A percentile compares a stretch with the other conserved stretches of the same genome.
These are phyloP conservation scores for Nemoura dubitans DNA, from an alignment of 2,888 invertebrate genomes.

Conservation along the genomic window DNA sequence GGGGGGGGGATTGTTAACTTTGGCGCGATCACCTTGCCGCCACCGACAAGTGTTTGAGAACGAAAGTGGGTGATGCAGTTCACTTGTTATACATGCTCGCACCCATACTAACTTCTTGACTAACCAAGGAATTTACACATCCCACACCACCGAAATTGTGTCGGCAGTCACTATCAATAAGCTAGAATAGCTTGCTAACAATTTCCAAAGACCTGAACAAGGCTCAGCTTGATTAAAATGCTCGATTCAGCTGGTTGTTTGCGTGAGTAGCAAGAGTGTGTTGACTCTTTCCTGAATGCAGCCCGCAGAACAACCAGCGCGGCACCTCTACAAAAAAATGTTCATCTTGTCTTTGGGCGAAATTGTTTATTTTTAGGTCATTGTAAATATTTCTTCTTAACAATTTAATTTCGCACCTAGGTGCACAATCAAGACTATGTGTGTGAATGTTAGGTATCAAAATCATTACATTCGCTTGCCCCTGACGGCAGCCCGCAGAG, in stretches of 20 bases:
- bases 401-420: too few species aligned
- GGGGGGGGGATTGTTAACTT: not conserved
- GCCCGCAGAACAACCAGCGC: not conserved
- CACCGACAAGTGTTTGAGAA: constrained; percentile 22
- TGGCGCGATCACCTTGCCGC: not conserved
- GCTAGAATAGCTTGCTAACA: not conserved
- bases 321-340: not conserved
- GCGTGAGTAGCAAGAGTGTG: too few species aligned
- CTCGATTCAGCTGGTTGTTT: not conserved
- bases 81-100: not conserved
- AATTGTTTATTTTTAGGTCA: too few species aligned
- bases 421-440: too few species aligned
- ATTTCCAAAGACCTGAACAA: not conserved
- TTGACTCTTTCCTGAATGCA: not conserved
- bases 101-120: not conserved
- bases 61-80: constrained; percentile 14
- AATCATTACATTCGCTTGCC: too few species aligned
- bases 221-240: not conserved
- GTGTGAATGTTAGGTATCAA: too few species aligned
- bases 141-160: not conserved
- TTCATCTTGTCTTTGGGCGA: too few species aligned
- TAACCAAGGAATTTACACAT: not conserved
- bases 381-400: too few species aligned
- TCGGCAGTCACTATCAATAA: not conserved
- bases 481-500: too few species aligned